Evolutionary conservation across 2,888 invertebrate genomes (phyloP), one percentile per base, ranked within the genome.

Genomic region (Calameuta filiformis): DNA sequence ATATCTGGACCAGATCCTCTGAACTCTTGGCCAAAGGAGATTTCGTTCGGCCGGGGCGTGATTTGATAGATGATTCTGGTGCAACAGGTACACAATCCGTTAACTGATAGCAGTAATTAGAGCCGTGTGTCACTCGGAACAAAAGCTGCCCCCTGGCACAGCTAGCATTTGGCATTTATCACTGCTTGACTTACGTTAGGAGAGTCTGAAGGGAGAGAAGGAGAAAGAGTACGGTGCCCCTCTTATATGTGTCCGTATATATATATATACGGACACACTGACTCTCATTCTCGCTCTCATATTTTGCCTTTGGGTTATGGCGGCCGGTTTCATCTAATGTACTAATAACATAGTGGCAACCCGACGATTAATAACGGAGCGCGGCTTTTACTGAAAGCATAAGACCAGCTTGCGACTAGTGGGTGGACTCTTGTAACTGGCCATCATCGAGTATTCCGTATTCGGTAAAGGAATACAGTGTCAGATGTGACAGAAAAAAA

Each of bases 341-440:
- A 89, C 90, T 91, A 91, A 91, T 91, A 91, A 91, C 89, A 91
- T 88, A 87, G 88, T 90, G 84, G 88, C 87, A 79, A 87, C 79
- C 87, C 85, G 87, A 87, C 90, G 90, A 91, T 91, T 90, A 91
- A 91, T 90, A 90, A 90, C 84, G 84, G 87, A 56, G 31, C 40
- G 37, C 34, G 76, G n/a, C 71, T 76, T 75, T 73, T 76, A 40
- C 40, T 15, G 71, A 34, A 75, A 68, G 75, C 73, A 73, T 76
- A 56, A 78, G 73, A 76, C 76, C 34, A 68, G 68, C 71, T 73
- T 33, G 79, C 77, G 73, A 80, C 80, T 79, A 81, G 86, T 85
- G 83, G 86, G 85, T 86, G 86, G 84, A 84, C 81, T 83, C 80
- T 84, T 82, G 79, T 82, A 79, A 80, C 82, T 56, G 23, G 56